Evolutionary conservation across 2,888 invertebrate genomes (phyloP), one percentile per base, ranked within the genome.

Genomic region (Chironomus tentans): DNA sequence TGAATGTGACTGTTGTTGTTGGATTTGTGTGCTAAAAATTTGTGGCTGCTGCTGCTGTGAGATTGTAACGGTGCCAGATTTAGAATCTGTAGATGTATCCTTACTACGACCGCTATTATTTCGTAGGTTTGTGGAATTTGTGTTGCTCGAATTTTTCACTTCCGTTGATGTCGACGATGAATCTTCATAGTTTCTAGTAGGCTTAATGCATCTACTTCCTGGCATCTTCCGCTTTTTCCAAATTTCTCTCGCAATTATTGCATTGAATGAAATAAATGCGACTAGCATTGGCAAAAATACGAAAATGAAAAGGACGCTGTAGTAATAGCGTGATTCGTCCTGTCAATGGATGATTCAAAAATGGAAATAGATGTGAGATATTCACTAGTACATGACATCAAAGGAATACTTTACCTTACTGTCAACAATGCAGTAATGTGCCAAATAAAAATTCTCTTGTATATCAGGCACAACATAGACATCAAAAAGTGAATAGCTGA

Each of bases 261-360:
- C 81, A 78, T 87, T 87, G 21, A 87, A 81, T 83, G 85, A 86
- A 46, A 86, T 77, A 78, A 87, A 87, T 15, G 85, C 82, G 21
- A 83, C 77, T 68, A 86, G 79, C 22, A 86, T 81, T 22, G 87
- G 87, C 69, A 85, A 50, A 72, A 87, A 87, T 68, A 87, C 83
- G 38, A 86, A 80, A 68, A 78, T 78, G 71, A 84, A 81, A 18
- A 83, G 79, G 4, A 82, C 78, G 47, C 80, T 78, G 78, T 61
- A 77, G 47, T 65, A 74, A 24, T 76, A 48, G 12, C 12, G 28
- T 12, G 48, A 15, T 24, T 13, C 50, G 3, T 76, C 76, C 76
- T 76, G 69, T 24, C 3, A 38, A 38, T 38, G 38, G 38, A 38
- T 2, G 10, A 38, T 65, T 62, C 5, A 73, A 56, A 65, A 28